Conservation (phyloP, 1,140 invertebrate genomes). For the Solenopsis fugax region DNA sequence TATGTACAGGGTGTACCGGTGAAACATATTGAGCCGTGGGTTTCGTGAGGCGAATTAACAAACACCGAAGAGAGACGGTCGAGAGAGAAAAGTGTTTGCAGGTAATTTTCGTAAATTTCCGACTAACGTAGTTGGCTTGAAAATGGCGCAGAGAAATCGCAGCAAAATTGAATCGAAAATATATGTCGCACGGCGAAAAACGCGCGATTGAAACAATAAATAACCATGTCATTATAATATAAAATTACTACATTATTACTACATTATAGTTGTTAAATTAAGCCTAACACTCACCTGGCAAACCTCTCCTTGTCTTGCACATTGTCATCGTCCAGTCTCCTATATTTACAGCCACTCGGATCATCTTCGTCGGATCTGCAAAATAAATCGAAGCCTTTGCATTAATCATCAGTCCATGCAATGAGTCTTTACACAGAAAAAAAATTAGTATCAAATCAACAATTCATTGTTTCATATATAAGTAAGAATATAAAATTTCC, state of each 20-base stretch:
- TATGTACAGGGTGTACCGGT: constrained; percentile 82
- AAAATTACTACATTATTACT: background rate
- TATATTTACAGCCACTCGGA: constrained; percentile 92
- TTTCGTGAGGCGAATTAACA: constrained; percentile 77
- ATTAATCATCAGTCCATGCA: background rate
- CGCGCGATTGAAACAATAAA: background rate
- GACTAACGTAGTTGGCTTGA: background rate
- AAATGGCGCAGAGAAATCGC: background rate
- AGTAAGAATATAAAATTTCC: too few relatives aligned
- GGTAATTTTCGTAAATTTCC: constrained; percentile 3
- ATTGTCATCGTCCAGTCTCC: constrained; percentile 96
- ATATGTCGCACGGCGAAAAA: background rate
- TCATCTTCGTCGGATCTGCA: constrained; percentile 94
- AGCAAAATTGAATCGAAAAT: background rate
- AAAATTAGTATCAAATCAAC: too few relatives aligned
- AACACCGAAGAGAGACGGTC: constrained; percentile 33
- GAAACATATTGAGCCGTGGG: constrained; percentile 76
- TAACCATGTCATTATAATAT: background rate
- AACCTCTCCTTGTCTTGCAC: constrained; percentile 98
- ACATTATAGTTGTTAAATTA: constrained; percentile 62
- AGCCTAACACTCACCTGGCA: constrained; percentile 91
- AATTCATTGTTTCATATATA: too few relatives aligned
- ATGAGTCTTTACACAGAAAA: too few relatives aligned
- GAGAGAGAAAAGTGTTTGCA: background rate
- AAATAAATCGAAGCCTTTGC: constrained; percentile 17